Evolutionary conservation across 2,113 vertebrate species (phyloP), one percentile per base, ranked within the genome.

Genomic region (Elanoides forficatus): DNA sequence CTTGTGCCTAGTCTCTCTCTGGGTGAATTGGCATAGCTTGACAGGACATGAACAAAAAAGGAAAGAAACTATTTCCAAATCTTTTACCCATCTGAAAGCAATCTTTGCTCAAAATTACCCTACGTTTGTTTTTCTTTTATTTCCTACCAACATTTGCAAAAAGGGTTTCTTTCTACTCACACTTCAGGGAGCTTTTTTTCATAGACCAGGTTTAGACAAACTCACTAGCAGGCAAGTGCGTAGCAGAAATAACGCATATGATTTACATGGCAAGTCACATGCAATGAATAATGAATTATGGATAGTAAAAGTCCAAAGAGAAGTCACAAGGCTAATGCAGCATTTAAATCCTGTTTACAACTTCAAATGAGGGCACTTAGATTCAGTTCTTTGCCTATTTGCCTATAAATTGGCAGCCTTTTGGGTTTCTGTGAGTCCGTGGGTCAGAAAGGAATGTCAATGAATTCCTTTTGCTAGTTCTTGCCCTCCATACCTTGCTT

Each of bases 261-360:
- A 68, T 81, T 78, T 75, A 93, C 62, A 8, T 0, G 1, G 43
- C 0, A 1, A 90, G 78, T 97, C 86, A 93, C 43, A 55, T 70
- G 91, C 67, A 85, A 81, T 26, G 73, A 88, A 65, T 88, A 87
- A 94, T 93, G 73, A 95, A 88, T 93, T 95, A 94, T 76, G 71
- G 48, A 94, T 72, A 62, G 50, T 1, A 62, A 62, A 90, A 95
- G 58, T 62, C 66, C 78, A 92, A 94, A 85, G 76, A 81, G 67
- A 94, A 94, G 65, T 93, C 78, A 80, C 66, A 96, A 93, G 74
- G 53, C 74, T 71, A 76, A 63, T 15, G 25, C 45, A 70, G 45
- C 62, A 95, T 93, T 96, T 94, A 90, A 95, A 91, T 91, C 66
- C 86, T 80, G 58, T 86, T 88, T 92, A 79, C 43, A 92, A 50